Percentiles rank a stretch among this genome's conserved stretches.
Conservation (phyloP, 2,113 vertebrate genomes). For the Tragulus kanchil region DNA sequence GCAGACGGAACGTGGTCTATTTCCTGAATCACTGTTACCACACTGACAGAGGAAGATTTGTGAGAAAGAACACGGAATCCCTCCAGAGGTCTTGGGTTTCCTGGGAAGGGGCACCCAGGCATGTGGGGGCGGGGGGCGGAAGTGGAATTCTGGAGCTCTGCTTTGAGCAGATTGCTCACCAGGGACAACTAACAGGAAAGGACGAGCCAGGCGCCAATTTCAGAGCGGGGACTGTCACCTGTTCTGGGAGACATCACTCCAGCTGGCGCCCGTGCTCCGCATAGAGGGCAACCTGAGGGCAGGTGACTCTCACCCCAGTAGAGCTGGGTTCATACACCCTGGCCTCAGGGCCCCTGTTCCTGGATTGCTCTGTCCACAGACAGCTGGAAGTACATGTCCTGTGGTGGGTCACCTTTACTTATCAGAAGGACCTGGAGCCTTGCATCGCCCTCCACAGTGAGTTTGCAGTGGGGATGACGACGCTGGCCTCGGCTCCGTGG, state of each 20-base stretch:
- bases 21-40: accelerated
- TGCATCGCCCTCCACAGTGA: too few relatives aligned
- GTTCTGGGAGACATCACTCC: accelerated
- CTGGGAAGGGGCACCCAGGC: neutral
- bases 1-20: accelerated
- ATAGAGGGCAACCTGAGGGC: neutral
- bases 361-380: too few relatives aligned
- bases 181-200: accelerated
- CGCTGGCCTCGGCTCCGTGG: neutral
- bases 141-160: too few relatives aligned
- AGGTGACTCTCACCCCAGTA: accelerated
- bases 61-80: neutral
- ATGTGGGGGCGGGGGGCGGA: accelerated
- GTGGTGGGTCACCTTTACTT: accelerated
- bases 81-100: neutral
- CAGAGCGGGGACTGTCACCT: accelerated
- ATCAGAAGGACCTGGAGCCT: neutral
- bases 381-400: too few relatives aligned
- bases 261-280: accelerated
- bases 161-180: neutral
- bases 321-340: accelerated
- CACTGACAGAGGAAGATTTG: accelerated
- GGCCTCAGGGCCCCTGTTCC: neutral
- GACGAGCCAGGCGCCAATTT: neutral
- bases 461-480: accelerated